Conservation (phyloP, 2,797 vertebrate species). For the Lindbergichthys nudifrons region DNA sequence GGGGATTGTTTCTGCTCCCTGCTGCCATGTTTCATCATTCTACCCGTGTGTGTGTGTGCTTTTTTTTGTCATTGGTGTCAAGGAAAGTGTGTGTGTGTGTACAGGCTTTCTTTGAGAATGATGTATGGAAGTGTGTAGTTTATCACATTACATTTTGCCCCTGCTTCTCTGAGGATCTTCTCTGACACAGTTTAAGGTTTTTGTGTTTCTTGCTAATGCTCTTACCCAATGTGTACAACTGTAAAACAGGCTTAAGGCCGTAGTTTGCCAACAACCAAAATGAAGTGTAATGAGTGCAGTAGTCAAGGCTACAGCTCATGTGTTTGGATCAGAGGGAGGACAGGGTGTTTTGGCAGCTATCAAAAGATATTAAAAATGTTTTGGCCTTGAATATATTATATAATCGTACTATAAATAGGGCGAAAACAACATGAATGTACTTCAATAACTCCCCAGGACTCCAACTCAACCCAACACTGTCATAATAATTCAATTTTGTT, state of each 20-base stretch:
- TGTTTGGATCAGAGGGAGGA: conserved; percentile 35
- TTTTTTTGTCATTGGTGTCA: conserved; percentile 9
- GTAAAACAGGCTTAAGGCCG: conserved; percentile 38
- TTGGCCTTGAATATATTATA: conserved; percentile 10
- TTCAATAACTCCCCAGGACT: background rate
- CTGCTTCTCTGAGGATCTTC: conserved; percentile 17
- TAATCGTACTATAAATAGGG: background rate
- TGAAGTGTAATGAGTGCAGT: conserved; percentile 24
- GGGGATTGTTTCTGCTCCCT: conserved; percentile 57
- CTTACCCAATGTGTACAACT: conserved; percentile 39
- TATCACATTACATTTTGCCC: background rate
- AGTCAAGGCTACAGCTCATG: conserved; percentile 30
- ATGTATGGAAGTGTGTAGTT: conserved; percentile 3
- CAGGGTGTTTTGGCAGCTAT: conserved; percentile 20
- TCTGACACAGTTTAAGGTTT: conserved; percentile 30
- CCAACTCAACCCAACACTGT: background rate
- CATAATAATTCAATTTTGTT: background rate
- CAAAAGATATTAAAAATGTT: background rate
- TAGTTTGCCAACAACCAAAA: conserved; percentile 14
- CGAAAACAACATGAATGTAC: background rate
- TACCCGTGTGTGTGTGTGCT: background rate
- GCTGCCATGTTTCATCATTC: conserved; percentile 63
- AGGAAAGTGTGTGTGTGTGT: conserved; percentile 3
- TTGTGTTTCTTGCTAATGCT: conserved; percentile 49
- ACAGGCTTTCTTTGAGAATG: background rate